Conservation (phyloP, 2,888 invertebrate species). For the Fabriciana adippe region DNA sequence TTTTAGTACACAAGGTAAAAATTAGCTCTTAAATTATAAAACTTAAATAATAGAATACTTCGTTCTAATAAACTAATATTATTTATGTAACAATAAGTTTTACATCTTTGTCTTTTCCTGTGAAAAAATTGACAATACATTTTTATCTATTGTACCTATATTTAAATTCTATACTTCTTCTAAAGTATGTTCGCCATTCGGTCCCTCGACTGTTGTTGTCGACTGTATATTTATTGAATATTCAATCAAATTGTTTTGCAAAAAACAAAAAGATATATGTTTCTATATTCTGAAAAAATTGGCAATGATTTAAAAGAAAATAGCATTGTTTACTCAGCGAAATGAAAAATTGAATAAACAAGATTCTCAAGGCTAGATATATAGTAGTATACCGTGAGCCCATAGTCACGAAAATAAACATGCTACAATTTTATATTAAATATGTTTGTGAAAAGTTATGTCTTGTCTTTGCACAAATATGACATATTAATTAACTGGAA, state of each 20-base stretch:
- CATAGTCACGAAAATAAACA: conserved; percentile 24
- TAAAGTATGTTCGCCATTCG: too few species aligned
- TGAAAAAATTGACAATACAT: too few species aligned
- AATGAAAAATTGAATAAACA: conserved; percentile 26
- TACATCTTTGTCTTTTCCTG: too few species aligned
- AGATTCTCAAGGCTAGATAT: conserved; percentile 13
- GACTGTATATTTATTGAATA: not conserved
- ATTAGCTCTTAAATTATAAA: conserved; percentile 6
- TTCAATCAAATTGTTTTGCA: not conserved
- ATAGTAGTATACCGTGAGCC: conserved; percentile 19
- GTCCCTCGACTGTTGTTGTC: too few species aligned
- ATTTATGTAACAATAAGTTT: too few species aligned
- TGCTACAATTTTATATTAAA: conserved; percentile 39
- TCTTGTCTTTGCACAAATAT: not conserved
- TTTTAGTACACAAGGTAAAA: conserved; percentile 8
- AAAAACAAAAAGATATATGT: not conserved
- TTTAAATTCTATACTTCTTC: too few species aligned
- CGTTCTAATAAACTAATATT: too few species aligned
- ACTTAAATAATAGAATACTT: too few species aligned
- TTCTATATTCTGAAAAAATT: not conserved
- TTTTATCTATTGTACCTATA: too few species aligned
- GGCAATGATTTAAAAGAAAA: conserved; percentile 2
- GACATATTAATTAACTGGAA: too few species aligned
- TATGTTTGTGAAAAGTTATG: conserved; percentile 12
- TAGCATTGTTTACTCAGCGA: conserved; percentile 19